Conservation (phyloP, 2,113 vertebrate species). For the Nipponia nippon region DNA sequence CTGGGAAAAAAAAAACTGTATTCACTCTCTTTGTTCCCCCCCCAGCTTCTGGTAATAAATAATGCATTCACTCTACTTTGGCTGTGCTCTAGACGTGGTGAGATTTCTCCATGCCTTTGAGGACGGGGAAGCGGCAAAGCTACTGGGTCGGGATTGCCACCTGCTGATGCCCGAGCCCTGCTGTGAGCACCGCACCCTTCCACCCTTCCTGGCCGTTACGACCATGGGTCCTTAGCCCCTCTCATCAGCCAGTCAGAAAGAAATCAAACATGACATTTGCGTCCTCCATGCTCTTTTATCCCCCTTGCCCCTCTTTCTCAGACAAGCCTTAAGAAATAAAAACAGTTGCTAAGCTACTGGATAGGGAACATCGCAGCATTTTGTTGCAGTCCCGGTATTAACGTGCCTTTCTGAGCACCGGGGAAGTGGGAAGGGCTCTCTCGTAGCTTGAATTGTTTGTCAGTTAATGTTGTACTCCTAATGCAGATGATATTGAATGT, state of each 20-base stretch:
- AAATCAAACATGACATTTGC: slow-evolving; percentile 14
- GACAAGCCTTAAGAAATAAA: slow-evolving; percentile 26
- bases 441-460: background rate
- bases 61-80: slow-evolving; percentile 39
- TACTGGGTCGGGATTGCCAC: background rate
- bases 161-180: rapidly evolving
- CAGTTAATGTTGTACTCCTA: background rate
- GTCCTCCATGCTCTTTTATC: slow-evolving; percentile 42
- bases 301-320: background rate
- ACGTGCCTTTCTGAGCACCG: background rate
- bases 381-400: background rate
- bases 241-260: background rate
- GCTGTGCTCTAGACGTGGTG: background rate
- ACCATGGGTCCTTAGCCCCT: background rate
- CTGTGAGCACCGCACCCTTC: background rate
- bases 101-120: background rate
- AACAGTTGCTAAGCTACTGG: slow-evolving; percentile 68
- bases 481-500: background rate
- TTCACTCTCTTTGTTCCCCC: too few relatives aligned
- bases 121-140: background rate
- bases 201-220: background rate
- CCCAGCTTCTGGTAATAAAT: slow-evolving; percentile 42
- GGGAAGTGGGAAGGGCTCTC: background rate
- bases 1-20: too few relatives aligned
- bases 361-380: background rate